Conservation (phyloP, 1,140 invertebrate species). For the Drosophila obscura region DNA sequence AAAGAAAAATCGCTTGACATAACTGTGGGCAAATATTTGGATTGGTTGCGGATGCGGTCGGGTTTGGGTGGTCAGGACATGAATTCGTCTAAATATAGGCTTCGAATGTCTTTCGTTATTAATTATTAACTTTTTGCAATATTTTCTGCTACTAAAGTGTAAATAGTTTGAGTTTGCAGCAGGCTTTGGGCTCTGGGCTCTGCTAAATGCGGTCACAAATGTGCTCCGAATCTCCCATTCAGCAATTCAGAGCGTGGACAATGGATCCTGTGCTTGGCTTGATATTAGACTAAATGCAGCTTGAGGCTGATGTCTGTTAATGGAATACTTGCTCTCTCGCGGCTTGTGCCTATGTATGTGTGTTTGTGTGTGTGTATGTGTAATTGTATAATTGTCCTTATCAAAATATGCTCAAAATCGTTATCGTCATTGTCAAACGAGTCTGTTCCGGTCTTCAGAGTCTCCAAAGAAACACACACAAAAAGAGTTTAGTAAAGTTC, state of each 20-base stretch:
- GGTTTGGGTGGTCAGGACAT: conserved; percentile 18
- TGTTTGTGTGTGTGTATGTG: conserved; percentile 16
- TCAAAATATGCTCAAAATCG: conserved; percentile 62
- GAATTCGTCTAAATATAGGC: conserved; percentile 62
- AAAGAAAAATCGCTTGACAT: conserved; percentile 49
- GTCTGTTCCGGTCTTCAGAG: conserved; percentile 15
- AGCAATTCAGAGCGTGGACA: conserved; percentile 2
- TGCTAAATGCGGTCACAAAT: too few relatives aligned
- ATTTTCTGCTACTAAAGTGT: conserved; percentile 40
- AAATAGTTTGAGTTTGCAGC: conserved; percentile 31
- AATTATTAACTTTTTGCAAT: conserved; percentile 11
- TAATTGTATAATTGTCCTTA: conserved; percentile 69
- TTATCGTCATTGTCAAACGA: conserved; percentile 50
- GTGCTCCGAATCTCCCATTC: too few relatives aligned
- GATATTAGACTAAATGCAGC: conserved; percentile 51
- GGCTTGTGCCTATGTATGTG: conserved; percentile 7
- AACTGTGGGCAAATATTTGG: conserved; percentile 62
- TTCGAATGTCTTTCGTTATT: conserved; percentile 28
- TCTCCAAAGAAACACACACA: not conserved
- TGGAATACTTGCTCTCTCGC: conserved; percentile 59
- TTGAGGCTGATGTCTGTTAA: conserved; percentile 56
- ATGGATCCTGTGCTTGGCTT: conserved; percentile 32
- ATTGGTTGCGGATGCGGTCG: conserved; percentile 20
- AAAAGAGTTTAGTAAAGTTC: not conserved
- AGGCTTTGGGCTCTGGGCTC: conserved; percentile 14